Percentiles rank a stretch among this genome's conserved stretches.
Conservation (phyloP, 1,140 invertebrate genomes). For the Metopolophium dirhodum region DNA sequence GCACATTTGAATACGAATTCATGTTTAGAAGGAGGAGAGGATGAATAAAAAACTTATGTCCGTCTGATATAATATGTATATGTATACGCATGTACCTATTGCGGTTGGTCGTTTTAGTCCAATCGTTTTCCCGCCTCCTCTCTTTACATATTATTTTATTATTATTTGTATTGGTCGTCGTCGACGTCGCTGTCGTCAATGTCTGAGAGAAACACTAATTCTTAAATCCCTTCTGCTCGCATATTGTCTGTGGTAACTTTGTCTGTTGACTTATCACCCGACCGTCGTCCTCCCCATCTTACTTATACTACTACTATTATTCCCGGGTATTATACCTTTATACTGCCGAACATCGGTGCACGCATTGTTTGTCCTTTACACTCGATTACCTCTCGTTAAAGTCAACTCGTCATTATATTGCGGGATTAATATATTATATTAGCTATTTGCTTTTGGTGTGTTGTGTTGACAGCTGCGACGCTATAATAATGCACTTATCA, state of each 20-base stretch:
- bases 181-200: no score
- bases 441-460: not conserved
- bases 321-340: not conserved
- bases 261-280: not conserved
- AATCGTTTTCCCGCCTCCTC: not conserved
- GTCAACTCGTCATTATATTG: not conserved
- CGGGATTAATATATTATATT: not conserved
- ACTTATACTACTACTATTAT: not conserved
- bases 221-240: slow-evolving; percentile 12
- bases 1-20: not conserved
- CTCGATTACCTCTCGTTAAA: not conserved
- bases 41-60: not conserved
- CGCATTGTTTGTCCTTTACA: slow-evolving; percentile 9
- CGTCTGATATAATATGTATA: not conserved
- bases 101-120: not conserved
- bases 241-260: slow-evolving; percentile 8
- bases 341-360: not conserved
- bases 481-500: not conserved
- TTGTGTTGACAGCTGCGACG: not conserved
- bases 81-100: not conserved
- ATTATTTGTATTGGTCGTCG: not conserved
- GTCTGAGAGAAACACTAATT: not conserved
- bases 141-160: slow-evolving; percentile 12
- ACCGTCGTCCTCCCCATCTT: not conserved
- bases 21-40: not conserved